Base-by-base conservation (phyloP, 2,888 invertebrate species). In the Empis livida region DNA sequence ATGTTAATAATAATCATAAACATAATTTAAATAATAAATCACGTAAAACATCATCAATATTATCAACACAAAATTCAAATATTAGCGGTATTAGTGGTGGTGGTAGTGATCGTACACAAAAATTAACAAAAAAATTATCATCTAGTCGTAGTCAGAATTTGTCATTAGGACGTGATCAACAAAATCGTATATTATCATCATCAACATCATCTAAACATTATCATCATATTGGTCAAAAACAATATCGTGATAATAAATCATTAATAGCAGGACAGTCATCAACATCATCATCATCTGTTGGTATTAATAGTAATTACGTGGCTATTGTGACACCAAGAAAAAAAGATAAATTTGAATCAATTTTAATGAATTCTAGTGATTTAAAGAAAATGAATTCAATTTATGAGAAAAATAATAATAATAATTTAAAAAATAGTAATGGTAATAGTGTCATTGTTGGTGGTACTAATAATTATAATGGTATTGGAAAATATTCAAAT, bases 291-390 rank as follows among this genome's bases (percentile, higher is more conserved):
- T 13, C n/a, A 13, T 5, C 17, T 17, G 17, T 4, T 39, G 1
- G 10, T 30, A 42, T 11, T 20, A 35, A 32, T 20, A 35, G 13
- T 16, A 13, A 32, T 20, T 17, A 32, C 32, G 20, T 57, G 17
- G 57, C 57, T 15, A 49, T 57, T 23, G 55, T 57, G 10, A 53
- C 52, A 31, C 57, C 57, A 15, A 46, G 53, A 14, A 54, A 56
- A 52, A 56, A 56, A 42, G 54, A 54, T 38, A 54, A 54, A 47
- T 46, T 52, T 45, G 51, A 51, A 43, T 4, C 10, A 27, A 14
- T 20, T 41, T 23, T 41, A 27, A 41, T 20, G 20, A 27, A 27
- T 41, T 11, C 14, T 2, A 23, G 14, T 41, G 20, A 41, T 23
- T 20, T n/a, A 23, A 41, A 41, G 20, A 40, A 14, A 11, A 39